These are phyloP conservation scores for Phenacoccus solenopsis DNA, from an alignment of 1,140 invertebrate genomes.

Conservation along the genomic window DNA sequence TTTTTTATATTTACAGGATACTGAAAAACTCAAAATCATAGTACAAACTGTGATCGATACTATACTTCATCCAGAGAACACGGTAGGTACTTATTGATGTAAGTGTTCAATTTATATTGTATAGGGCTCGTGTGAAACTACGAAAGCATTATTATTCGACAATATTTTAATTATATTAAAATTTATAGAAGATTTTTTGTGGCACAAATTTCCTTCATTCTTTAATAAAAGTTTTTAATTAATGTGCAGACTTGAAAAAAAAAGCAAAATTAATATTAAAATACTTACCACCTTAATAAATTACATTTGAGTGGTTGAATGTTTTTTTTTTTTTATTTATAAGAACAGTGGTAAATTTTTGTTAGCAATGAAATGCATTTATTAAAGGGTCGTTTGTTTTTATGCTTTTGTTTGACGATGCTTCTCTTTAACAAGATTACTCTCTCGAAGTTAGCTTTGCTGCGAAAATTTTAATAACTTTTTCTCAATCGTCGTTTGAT, in stretches of 20 bases:
- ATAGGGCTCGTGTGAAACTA: too few relatives aligned
- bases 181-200: too few relatives aligned
- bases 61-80: background rate
- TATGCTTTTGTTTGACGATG: background rate
- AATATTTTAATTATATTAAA: too few relatives aligned
- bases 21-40: background rate
- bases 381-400: background rate
- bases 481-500: too few relatives aligned
- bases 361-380: background rate
- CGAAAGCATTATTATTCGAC: too few relatives aligned
- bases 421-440: background rate
- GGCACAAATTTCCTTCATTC: too few relatives aligned
- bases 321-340: background rate
- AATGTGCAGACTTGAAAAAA: too few relatives aligned
- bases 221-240: too few relatives aligned
- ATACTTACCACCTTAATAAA: background rate
- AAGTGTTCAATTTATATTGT: too few relatives aligned
- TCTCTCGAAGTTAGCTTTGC: background rate
- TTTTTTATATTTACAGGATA: background rate
- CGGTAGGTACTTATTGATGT: background rate
- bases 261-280: background rate
- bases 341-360: background rate
- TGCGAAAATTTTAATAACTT: background rate
- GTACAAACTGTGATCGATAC: background rate
- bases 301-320: too few relatives aligned